Evolutionary conservation across 2,888 invertebrate genomes (phyloP).

Genomic region (Ormyrus thymus): DNA sequence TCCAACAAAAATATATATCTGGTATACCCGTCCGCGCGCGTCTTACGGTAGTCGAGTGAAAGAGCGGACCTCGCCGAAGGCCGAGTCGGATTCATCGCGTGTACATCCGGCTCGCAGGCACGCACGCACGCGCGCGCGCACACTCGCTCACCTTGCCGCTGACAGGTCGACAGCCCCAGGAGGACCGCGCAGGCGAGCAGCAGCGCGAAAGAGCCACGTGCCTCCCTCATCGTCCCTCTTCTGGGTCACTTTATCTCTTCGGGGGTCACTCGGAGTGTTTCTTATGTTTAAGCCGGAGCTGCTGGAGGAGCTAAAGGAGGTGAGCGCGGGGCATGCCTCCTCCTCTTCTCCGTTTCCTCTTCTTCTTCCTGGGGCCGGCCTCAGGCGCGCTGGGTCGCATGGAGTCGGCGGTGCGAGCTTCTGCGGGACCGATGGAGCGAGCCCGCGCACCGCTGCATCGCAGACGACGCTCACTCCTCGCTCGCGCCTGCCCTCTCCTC

Average conservation of each 20-base stretch:
- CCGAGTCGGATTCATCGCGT: background rate
- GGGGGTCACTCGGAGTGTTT: background rate
- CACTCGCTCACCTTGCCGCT: constrained; percentile 34
- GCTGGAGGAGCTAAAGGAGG: too few relatives aligned
- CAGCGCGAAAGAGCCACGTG: constrained; percentile 27
- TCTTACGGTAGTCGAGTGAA: too few relatives aligned
- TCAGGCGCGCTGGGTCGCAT: constrained; percentile 17
- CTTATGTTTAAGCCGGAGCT: too few relatives aligned
- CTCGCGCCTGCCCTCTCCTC: background rate
- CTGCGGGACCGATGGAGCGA: background rate
- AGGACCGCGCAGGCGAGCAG: constrained; percentile 24
- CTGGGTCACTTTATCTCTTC: background rate
- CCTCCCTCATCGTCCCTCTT: constrained; percentile 15
- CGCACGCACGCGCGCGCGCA: background rate
- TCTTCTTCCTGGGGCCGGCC: background rate
- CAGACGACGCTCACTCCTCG: background rate
- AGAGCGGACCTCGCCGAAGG: too few relatives aligned
- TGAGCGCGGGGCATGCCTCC: background rate
- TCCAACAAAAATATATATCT: too few relatives aligned
- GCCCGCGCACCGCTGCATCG: background rate
- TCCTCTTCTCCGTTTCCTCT: background rate
- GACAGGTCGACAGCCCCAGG: constrained; percentile 43
- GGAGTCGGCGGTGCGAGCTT: too few relatives aligned
- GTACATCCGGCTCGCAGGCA: constrained; percentile 10
- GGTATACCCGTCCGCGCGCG: too few relatives aligned